A percentile compares a stretch with the other conserved stretches of the same genome.
These are phyloP conservation scores for Oreochromis grahami DNA, from an alignment of 2,797 vertebrate species.

Conservation along the genomic window DNA sequence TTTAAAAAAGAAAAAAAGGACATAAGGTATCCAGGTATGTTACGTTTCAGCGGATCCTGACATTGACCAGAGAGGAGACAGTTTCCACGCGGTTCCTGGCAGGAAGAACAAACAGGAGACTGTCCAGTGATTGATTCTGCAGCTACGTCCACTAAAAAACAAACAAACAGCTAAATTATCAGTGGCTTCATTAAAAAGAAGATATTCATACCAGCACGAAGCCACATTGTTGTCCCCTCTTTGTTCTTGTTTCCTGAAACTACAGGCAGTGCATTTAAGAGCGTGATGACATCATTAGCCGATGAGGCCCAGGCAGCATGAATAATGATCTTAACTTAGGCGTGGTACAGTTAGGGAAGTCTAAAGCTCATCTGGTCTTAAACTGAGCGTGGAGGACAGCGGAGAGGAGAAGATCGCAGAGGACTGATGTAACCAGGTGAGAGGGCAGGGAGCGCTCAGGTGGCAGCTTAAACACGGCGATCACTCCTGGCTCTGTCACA, in stretches of 20 bases:
- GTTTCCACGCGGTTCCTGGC: not conserved
- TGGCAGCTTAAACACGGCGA: not conserved
- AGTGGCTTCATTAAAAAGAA: not conserved
- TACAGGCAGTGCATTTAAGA: conserved; percentile 23
- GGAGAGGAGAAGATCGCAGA: not conserved
- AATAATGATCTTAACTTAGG: not conserved
- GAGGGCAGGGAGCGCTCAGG: not conserved
- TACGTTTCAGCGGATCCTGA: conserved; percentile 29
- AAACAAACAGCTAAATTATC: not conserved
- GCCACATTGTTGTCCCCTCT: not conserved
- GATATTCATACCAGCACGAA: not conserved
- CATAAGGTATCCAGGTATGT: not conserved
- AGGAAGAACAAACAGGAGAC: not conserved
- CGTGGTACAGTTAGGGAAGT: not conserved
- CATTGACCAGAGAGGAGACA: not conserved
- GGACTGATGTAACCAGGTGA: not conserved
- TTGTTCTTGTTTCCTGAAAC: not conserved
- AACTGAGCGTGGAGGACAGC: not conserved
- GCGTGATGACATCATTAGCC: not conserved
- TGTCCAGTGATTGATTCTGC: not conserved
- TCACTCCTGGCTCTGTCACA: not conserved
- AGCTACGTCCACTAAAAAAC: not conserved
- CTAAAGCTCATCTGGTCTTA: conserved; percentile 18
- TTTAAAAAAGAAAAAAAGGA: not conserved
- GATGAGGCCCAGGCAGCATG: not conserved